Base-by-base conservation (phyloP, 2,888 invertebrate genomes). In the Tryphoninae sp. region DNA sequence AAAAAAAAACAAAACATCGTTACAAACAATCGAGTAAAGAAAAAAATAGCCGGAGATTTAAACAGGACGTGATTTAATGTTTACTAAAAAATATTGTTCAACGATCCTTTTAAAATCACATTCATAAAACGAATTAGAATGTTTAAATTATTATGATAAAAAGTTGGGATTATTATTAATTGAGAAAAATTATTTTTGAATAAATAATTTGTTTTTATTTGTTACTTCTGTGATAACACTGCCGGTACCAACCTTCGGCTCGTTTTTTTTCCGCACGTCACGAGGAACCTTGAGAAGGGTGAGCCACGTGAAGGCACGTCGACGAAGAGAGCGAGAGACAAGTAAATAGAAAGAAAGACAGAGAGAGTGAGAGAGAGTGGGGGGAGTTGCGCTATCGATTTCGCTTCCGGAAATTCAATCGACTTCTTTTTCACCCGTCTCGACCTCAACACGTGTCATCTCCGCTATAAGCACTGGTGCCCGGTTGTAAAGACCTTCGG, bases 321-420 rank as follows among this genome's bases (percentile, higher is more conserved):
- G 26, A 68, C 19, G 45, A 55, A 51, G 58, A 73, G 72, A 13
- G 49, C 42, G 42, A 64, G 19, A 26, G 26, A 26, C 3, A 26
- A 3, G 26, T 26, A 26, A 3, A 3, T 26, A 26, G 26, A 3
- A 3, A 26, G 26, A 26, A 3, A 26, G 26, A 51, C 51, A 73
- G 72, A 13, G 49, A 51, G 26, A 26, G 42, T 51, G 19, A 26
- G 11, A 33, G 68, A 9, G 74, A 26, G 40, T 83, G 80, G 80
- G 67, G 86, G 6, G 33, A 4, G 33, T 33, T 33, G 33, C 33
- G 33, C 33, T 33, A 86, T 87, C 84, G 78, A 86, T 88, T 88
- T 86, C 88, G 85, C 88, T 89, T 88, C 87, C 88, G 87, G 89
- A 87, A 88, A 88, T 87, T 83, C 85, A 88, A 88, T 88, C 87